Evolutionary conservation across 2,888 invertebrate genomes (phyloP).

Genomic region (Alcis repandata): DNA sequence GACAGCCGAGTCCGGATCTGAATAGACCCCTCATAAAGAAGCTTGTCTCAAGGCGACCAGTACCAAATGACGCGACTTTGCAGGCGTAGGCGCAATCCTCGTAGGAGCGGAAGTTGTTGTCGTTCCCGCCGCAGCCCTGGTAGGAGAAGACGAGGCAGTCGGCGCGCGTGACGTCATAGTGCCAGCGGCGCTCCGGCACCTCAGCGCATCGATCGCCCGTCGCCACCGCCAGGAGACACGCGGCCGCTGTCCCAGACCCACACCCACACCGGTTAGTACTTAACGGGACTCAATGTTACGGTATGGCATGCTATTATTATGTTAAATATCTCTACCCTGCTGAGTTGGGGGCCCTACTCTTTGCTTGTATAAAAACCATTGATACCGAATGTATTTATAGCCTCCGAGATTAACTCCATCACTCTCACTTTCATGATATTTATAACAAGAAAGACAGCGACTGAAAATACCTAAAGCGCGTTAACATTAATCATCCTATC

Average conservation of each 20-base stretch:
- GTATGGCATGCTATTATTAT: not conserved
- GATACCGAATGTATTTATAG: too few relatives aligned
- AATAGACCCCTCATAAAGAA: conserved; percentile 10
- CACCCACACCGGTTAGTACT: conserved; percentile 41
- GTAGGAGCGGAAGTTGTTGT: conserved; percentile 93
- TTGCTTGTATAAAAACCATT: too few relatives aligned
- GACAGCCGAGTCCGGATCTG: not conserved
- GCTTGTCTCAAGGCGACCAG: conserved; percentile 36
- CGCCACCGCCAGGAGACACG: conserved; percentile 67
- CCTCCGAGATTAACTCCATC: too few relatives aligned
- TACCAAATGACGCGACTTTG: conserved; percentile 55
- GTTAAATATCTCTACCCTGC: not conserved
- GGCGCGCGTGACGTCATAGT: conserved; percentile 89
- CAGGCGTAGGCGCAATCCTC: conserved; percentile 87
- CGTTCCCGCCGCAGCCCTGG: conserved; percentile 95
- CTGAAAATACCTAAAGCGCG: not conserved
- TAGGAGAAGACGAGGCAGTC: conserved; percentile 93
- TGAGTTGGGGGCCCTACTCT: not conserved
- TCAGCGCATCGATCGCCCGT: conserved; percentile 57
- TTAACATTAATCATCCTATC: not conserved
- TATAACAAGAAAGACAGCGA: too few relatives aligned
- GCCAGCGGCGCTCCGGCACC: conserved; percentile 88
- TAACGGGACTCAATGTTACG: conserved; percentile 39
- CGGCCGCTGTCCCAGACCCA: conserved; percentile 62
- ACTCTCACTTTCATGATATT: too few relatives aligned